A percentile compares a stretch with the other conserved stretches of the same genome.
phyloP scores from a whole-genome alignment of 2,888 invertebrate genomes.

The Venusia cambrica region DNA sequence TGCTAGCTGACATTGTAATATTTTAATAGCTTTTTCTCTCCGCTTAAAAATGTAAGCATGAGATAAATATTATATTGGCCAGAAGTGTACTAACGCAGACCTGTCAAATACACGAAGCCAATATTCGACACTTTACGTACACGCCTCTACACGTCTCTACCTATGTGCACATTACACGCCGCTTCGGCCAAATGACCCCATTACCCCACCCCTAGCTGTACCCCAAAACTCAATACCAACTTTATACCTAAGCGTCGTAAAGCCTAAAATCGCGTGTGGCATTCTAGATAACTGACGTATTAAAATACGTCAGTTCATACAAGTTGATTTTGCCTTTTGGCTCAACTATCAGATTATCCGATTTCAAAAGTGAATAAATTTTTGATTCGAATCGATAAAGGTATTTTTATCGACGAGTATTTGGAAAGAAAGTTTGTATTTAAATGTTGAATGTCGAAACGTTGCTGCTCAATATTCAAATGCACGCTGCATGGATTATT shows the following conservation, averaged over 20 bases:
- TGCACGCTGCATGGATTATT: conserved; percentile 28
- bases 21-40: too few relatives aligned
- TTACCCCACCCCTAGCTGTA: conserved; percentile 59
- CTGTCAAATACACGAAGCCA: conserved; percentile 54
- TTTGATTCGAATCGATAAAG: conserved; percentile 38
- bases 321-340: conserved; percentile 52
- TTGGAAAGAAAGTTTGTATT: conserved; percentile 32
- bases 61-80: too few relatives aligned
- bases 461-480: conserved; percentile 33
- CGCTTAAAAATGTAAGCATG: too few relatives aligned
- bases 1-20: too few relatives aligned
- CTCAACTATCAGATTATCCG: conserved; percentile 54
- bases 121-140: conserved; percentile 63
- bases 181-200: conserved; percentile 65
- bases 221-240: conserved; percentile 44
- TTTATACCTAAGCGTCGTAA: conserved; percentile 39
- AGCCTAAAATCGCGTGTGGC: conserved; percentile 40
- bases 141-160: conserved; percentile 54
- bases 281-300: conserved; percentile 58
- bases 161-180: conserved; percentile 53
- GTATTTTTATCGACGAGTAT: conserved; percentile 34
- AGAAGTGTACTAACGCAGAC: conserved; percentile 43
- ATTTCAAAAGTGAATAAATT: conserved; percentile 47
- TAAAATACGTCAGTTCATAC: too few relatives aligned
- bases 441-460: conserved; percentile 28